phyloP scores from a whole-genome alignment of 2,113 vertebrate genomes.

The Zosterops japonicus region DNA sequence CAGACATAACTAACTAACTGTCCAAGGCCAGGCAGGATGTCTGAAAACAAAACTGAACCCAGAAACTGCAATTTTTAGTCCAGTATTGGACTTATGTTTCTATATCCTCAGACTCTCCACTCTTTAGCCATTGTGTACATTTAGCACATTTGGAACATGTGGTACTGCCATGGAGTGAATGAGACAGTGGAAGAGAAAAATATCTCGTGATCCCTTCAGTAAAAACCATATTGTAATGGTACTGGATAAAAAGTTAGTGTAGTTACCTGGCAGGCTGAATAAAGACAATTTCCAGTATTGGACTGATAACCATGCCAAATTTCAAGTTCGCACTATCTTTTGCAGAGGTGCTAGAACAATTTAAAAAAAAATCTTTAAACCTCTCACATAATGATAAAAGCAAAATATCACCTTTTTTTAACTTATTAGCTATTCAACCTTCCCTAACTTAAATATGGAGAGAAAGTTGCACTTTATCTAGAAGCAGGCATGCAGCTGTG shows the following conservation, averaged over 20 bases:
- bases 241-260: background rate
- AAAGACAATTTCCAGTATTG: background rate
- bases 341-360: background rate
- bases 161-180: background rate
- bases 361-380: background rate
- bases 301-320: background rate
- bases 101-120: background rate
- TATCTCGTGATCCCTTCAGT: background rate
- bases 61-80: background rate
- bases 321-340: background rate
- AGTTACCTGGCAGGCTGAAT: background rate
- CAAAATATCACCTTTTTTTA: background rate
- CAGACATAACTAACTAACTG: background rate
- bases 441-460: background rate
- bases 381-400: background rate
- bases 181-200: background rate
- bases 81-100: background rate
- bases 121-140: background rate
- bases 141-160: background rate
- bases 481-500: background rate
- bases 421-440: background rate
- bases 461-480: background rate
- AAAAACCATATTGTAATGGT: background rate
- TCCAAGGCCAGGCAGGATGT: background rate
- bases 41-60: background rate